These are phyloP conservation scores for Pterois miles DNA, from an alignment of 2,797 vertebrate genomes.

Conservation along the genomic window DNA sequence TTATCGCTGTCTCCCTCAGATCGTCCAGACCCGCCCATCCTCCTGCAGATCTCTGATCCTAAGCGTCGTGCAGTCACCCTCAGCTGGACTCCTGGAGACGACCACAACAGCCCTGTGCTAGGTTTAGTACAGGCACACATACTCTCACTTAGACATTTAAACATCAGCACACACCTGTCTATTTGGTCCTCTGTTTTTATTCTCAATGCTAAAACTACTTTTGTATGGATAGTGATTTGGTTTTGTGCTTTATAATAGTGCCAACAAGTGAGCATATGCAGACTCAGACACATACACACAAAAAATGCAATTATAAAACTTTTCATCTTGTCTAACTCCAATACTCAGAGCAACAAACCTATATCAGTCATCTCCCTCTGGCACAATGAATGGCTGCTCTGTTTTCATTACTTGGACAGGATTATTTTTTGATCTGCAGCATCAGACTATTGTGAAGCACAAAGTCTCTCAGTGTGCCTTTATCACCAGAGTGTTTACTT, in stretches of 20 bases:
- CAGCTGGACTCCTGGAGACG: slow-evolving; percentile 83
- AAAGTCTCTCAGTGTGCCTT: slow-evolving; percentile 4
- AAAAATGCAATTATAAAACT: not conserved
- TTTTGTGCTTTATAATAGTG: not conserved
- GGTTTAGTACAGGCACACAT: slow-evolving; percentile 59
- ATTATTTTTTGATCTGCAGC: slow-evolving; percentile 38
- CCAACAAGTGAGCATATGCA: not conserved
- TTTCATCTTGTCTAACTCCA: slow-evolving; percentile 14
- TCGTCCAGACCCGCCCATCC: slow-evolving; percentile 79
- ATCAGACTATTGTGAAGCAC: slow-evolving; percentile 16
- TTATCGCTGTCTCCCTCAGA: slow-evolving; percentile 64
- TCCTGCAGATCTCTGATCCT: slow-evolving; percentile 70
- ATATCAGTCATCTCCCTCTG: slow-evolving; percentile 26
- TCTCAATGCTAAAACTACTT: not conserved
- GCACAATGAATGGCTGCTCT: slow-evolving; percentile 29
- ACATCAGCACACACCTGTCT: not conserved
- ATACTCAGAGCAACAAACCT: slow-evolving; percentile 9
- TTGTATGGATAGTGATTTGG: not conserved
- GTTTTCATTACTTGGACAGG: slow-evolving; percentile 41
- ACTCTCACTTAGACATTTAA: not conserved
- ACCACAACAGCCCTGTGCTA: slow-evolving; percentile 82
- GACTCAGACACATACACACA: not conserved
- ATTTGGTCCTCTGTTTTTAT: not conserved
- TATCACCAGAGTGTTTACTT: slow-evolving; percentile 7
- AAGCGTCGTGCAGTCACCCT: slow-evolving; percentile 71